Conservation (phyloP, 1,140 invertebrate species). For the Wasmannia auropunctata region DNA sequence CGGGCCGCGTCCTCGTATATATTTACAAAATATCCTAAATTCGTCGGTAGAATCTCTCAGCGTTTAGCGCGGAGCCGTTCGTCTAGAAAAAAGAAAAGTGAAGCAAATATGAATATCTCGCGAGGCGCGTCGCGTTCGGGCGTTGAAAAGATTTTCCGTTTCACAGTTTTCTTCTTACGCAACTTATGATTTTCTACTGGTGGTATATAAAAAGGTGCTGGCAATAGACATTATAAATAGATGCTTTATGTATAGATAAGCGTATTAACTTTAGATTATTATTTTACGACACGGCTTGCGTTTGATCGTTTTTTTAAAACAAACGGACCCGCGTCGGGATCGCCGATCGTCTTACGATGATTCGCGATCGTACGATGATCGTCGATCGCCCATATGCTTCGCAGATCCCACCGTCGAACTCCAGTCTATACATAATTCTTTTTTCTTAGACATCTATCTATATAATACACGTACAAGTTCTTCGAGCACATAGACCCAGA, state of each 20-base stretch:
- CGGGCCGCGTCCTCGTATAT: slow-evolving; percentile 31
- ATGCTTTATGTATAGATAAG: not conserved
- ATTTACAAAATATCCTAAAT: slow-evolving; percentile 64
- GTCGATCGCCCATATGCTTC: not conserved
- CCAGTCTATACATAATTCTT: slow-evolving; percentile 56
- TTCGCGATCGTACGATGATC: not conserved
- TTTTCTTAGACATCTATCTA: slow-evolving; percentile 65
- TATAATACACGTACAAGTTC: slow-evolving; percentile 64
- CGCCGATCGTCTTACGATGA: not conserved
- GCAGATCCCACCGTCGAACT: slow-evolving; percentile 61
- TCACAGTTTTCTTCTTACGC: not conserved
- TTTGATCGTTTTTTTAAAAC: not conserved
- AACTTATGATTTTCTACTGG: not conserved
- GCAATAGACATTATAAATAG: slow-evolving; percentile 20
- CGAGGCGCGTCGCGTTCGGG: no score
- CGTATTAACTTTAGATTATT: slow-evolving; percentile 6
- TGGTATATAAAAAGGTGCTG: not conserved
- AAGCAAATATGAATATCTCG: not conserved
- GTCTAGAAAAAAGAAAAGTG: slow-evolving; percentile 5
- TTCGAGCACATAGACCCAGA: slow-evolving; percentile 13
- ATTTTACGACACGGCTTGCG: not conserved
- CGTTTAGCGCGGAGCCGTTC: not conserved
- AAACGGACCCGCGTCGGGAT: not conserved
- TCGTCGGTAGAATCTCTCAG: slow-evolving; percentile 35
- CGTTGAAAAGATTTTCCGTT: not conserved